Percentiles rank a stretch among this genome's conserved stretches.
phyloP scores from a whole-genome alignment of 2,888 invertebrate species.

The Arenicola marina region DNA sequence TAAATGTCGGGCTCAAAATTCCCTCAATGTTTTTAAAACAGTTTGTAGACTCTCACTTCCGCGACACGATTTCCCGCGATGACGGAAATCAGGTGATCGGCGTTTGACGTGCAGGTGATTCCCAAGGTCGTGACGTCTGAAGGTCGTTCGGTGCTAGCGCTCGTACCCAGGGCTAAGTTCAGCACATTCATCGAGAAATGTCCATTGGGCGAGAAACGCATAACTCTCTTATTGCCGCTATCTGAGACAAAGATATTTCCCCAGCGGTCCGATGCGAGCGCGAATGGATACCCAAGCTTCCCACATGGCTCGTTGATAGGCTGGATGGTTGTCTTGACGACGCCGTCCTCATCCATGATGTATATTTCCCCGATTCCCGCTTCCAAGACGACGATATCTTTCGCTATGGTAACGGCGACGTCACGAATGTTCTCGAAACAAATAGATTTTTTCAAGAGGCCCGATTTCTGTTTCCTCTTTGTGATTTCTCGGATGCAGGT shows the following conservation, averaged over 20 bases:
- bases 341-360: constrained; percentile 18
- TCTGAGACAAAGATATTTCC: constrained; percentile 21
- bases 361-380: constrained; percentile 1
- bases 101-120: constrained; percentile 2
- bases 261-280: constrained; percentile 17
- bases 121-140: constrained; percentile 2
- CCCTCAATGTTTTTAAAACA: too few species aligned
- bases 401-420: constrained; percentile 11
- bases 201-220: constrained; percentile 19
- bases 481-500: too few species aligned
- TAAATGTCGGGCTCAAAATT: too few species aligned
- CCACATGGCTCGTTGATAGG: constrained; percentile 17
- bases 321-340: constrained; percentile 4
- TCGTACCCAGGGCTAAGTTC: constrained; percentile 5
- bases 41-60: constrained; percentile 18
- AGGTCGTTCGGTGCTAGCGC: background rate
- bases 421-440: constrained; percentile 18
- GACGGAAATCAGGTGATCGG: constrained; percentile 13
- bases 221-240: constrained; percentile 12
- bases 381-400: constrained; percentile 15
- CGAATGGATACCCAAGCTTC: constrained; percentile 8
- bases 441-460: background rate
- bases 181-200: constrained; percentile 10
- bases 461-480: constrained; percentile 8
- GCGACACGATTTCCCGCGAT: constrained; percentile 18